Conservation (phyloP, 2,797 vertebrate species). For the Arremon aurantiirostris region DNA sequence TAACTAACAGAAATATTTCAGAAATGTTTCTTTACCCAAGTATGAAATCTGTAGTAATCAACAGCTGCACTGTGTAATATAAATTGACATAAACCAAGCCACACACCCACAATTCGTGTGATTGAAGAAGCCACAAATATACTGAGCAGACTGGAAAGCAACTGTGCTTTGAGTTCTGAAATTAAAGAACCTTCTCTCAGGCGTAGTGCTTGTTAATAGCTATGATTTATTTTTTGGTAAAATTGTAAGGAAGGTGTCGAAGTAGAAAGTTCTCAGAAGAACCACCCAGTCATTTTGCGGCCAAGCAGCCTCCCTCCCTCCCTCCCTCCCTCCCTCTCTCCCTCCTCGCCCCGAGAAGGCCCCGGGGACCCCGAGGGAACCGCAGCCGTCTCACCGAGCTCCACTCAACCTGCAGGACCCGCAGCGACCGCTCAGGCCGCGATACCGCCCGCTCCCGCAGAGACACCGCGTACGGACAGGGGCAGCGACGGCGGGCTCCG, state of each 20-base stretch:
- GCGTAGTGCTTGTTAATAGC: rapidly evolving
- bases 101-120: rapidly evolving
- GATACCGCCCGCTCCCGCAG: background rate
- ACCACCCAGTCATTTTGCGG: rapidly evolving
- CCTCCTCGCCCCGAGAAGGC: background rate
- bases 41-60: background rate
- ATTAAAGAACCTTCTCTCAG: background rate
- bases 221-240: rapidly evolving
- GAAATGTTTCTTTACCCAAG: background rate
- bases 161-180: background rate
- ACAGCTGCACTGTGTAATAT: rapidly evolving
- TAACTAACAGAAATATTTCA: background rate
- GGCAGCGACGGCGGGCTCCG: background rate
- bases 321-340: background rate
- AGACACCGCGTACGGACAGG: rapidly evolving
- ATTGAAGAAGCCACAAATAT: rapidly evolving
- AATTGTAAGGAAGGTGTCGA: background rate
- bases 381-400: background rate
- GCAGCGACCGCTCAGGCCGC: background rate
- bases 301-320: rapidly evolving
- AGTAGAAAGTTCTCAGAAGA: background rate
- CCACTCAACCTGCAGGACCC: rapidly evolving
- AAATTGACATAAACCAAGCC: background rate
- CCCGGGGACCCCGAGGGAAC: background rate
- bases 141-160: background rate